Evolutionary conservation across 2,888 invertebrate species (phyloP), one percentile per base, ranked within the genome.

Genomic region (Julus scandinavius): DNA sequence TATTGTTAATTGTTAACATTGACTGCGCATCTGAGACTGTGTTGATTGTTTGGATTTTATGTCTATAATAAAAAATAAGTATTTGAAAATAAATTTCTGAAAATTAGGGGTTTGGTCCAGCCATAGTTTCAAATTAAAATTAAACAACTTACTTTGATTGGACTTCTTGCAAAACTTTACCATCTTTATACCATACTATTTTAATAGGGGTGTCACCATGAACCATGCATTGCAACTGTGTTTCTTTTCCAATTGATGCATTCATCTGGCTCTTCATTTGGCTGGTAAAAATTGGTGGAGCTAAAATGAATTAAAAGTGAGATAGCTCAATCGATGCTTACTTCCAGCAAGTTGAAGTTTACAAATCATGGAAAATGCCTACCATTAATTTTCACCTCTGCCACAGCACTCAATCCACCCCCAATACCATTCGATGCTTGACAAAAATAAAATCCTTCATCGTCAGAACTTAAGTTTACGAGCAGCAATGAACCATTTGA

Each of bases 371-470:
- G 29, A 29, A 29, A 54, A 54, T 17, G 49, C 54, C 17, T 83
- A 97, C 97, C 96, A 94, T 98, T 98, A 80, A 98, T 98, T 90
- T 96, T 97, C 90, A 99, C 96, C 91, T 96, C 94, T 91, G 98
- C 97, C 40, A 98, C 97, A 90, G 98, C 98, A 88, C 98, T 98
- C 54, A 98, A 94, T 91, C 97, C 98, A 89, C 97, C 96, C 89
- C 98, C 98, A 91, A 99, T 98, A 91, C 98, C 97, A 93, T 99
- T 99, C 86, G 97, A 97, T 89, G 98, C 98, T 93, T 98, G 98
- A 92, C 99, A 99, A 84, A 98, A 94, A 92, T 98, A 98, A 92
- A 97, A 97, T 40, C 98, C 98, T 93, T 80, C 58, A 41, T 88
- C 84, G 4, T n/a, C n/a, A 13, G 29, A 15, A 49, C 29, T 63